Evolutionary conservation across 2,113 vertebrate genomes (phyloP).

Genomic region (Sterrhoptilus dennistouni): DNA sequence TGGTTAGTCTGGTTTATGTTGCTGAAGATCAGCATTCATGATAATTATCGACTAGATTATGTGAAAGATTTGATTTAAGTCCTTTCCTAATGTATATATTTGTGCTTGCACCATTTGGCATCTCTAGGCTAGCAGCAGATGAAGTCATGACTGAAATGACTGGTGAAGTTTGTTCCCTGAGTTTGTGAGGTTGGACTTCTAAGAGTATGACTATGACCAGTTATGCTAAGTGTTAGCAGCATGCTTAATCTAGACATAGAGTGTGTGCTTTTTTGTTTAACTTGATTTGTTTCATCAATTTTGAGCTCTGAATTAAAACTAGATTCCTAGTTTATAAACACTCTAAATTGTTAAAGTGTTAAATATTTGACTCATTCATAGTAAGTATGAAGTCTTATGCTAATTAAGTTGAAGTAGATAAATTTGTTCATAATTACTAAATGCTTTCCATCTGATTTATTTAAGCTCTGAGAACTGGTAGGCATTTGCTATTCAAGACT

Average conservation of each 20-base stretch:
- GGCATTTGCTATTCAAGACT: not conserved
- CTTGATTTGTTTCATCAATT: not conserved
- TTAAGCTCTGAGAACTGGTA: not conserved
- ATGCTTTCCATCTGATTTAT: not conserved
- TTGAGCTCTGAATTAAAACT: not conserved
- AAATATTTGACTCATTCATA: not conserved
- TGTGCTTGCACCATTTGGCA: not conserved
- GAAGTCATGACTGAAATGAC: not conserved
- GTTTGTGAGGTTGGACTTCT: not conserved
- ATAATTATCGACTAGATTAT: not conserved
- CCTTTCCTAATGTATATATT: not conserved
- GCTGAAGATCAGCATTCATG: not conserved
- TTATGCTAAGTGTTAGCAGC: not conserved
- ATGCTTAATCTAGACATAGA: not conserved
- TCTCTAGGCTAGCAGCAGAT: not conserved
- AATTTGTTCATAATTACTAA: not conserved
- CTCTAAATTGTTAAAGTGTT: not conserved
- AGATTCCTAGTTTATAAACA: not conserved
- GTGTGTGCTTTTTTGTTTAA: not conserved
- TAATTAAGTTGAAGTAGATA: not conserved
- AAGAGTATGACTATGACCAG: rapidly evolving
- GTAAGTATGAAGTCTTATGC: not conserved
- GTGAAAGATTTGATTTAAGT: not conserved
- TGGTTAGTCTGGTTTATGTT: not conserved
- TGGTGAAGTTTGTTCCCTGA: not conserved